Evolutionary conservation across 2,888 invertebrate species (phyloP), one percentile per base, ranked within the genome.

Genomic region (Torymus aiolomorphi): DNA sequence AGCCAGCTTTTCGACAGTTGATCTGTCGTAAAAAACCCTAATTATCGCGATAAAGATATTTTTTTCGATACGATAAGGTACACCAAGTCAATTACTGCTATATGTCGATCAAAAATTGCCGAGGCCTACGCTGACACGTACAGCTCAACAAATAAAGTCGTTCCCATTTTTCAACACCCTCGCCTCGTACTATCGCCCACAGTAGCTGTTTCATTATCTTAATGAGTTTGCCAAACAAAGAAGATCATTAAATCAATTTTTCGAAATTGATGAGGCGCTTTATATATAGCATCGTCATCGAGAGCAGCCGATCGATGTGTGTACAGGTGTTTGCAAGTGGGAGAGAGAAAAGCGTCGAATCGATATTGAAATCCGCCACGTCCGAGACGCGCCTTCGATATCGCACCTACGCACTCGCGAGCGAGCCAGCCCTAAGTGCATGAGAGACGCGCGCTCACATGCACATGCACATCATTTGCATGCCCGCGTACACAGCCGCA

Each of bases 141-240:
- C 71, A 20, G 59, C 20, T 20, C 20, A 61, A 52, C 31, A 62
- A 72, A 72, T 72, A 72, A 72, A 72, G 72, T 72, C 62, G 72
- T 72, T 51, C 62, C 51, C 24, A 52, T 72, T 51, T 72, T 72
- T 72, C 72, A 72, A 72, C 72, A 72, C 72, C 72, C 72, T 61
- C 57, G 62, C 42, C 57, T 70, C n/a, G 42, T 54, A 57, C 57
- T 13, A 70, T 70, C 57, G 14, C n/a, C 31, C 31, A 31, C 31
- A 57, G 12, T 18, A 18, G 10, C 51, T 16, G 70, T 16, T 42
- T 54, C 69, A 20, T 67, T 70, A 70, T 59, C 18, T 51, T 61
- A 72, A 72, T 52, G 59, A 16, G 49, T 13, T 71, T 42, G 20
- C 16, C 70, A 62, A 62, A 72, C 24, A 62, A 52, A 56, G 31